phyloP scores from a whole-genome alignment of 2,797 vertebrate species.

The Chelon auratus region DNA sequence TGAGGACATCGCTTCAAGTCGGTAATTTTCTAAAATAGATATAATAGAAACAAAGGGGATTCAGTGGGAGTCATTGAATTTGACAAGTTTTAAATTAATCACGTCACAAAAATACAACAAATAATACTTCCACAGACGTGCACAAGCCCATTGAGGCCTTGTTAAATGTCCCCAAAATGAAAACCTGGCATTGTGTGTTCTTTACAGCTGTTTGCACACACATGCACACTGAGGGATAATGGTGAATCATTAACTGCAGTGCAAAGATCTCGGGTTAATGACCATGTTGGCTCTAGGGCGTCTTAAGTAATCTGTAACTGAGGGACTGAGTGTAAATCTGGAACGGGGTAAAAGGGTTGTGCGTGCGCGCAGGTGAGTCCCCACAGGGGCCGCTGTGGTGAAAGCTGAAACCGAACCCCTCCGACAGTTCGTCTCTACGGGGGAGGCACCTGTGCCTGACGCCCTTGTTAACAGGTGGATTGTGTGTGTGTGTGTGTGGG shows the following conservation, averaged over 20 bases:
- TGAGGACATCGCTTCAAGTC: too few species aligned
- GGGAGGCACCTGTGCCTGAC: conserved; percentile 4
- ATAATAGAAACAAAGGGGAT: too few species aligned
- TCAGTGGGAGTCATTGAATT: too few species aligned
- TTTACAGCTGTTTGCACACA: conserved; percentile 21
- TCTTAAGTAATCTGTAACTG: conserved; percentile 50
- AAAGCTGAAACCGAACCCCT: conserved; percentile 37
- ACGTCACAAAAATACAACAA: too few species aligned
- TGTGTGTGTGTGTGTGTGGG: not conserved
- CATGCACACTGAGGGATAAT: conserved; percentile 5
- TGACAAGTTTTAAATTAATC: too few species aligned
- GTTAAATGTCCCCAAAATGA: conserved; percentile 30
- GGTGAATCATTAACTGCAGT: conserved; percentile 61
- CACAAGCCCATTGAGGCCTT: conserved; percentile 4
- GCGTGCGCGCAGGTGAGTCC: not conserved
- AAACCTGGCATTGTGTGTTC: conserved; percentile 20
- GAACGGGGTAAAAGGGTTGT: not conserved
- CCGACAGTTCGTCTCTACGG: not conserved
- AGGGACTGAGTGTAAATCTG: conserved; percentile 33
- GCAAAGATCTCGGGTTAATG: conserved; percentile 65
- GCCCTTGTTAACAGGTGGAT: conserved; percentile 44
- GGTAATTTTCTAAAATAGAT: too few species aligned
- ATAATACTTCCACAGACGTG: not conserved
- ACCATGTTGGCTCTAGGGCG: conserved; percentile 39
- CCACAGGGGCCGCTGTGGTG: conserved; percentile 22